A percentile compares a stretch with the other conserved stretches of the same genome.
Evolutionary conservation across 2,113 vertebrate species (phyloP).

Genomic region (Ciconia stormi): DNA sequence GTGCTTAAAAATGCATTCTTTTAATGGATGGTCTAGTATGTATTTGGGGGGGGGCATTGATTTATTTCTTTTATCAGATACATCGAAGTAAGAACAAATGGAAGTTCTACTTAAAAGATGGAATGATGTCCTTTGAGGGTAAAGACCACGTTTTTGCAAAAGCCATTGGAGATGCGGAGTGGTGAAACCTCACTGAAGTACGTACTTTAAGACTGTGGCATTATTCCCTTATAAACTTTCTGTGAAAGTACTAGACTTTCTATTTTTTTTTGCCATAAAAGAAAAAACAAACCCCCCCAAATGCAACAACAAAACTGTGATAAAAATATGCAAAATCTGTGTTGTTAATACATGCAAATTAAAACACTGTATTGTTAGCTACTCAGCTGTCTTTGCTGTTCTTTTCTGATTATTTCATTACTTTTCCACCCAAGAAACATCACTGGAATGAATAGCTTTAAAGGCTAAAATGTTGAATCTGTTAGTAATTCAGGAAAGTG

Average conservation of each 20-base stretch:
- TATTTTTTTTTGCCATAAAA: not conserved
- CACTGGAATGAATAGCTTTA: not conserved
- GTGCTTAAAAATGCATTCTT: not conserved
- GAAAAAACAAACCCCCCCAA: no score
- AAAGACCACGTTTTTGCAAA: constrained; percentile 96
- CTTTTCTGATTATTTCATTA: not conserved
- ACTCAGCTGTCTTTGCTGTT: not conserved
- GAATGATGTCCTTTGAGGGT: constrained; percentile 90
- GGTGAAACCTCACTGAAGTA: constrained; percentile 77
- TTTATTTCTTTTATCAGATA: constrained; percentile 78
- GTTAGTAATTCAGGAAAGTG: not conserved
- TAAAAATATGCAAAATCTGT: not conserved
- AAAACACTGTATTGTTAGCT: not conserved
- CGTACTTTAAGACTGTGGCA: not conserved
- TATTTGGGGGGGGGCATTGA: not conserved
- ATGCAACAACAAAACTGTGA: not conserved
- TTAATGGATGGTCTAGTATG: not conserved
- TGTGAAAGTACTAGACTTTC: not conserved
- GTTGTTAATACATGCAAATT: not conserved
- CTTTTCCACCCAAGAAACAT: not conserved
- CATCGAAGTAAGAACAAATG: constrained; percentile 97
- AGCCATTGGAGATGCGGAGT: constrained; percentile 94
- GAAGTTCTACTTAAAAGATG: constrained; percentile 97
- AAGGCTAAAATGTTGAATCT: not conserved
- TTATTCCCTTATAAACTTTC: not conserved